These are phyloP conservation scores for Leptodactylus fuscus DNA, from an alignment of 2,113 vertebrate genomes.

Conservation along the genomic window DNA sequence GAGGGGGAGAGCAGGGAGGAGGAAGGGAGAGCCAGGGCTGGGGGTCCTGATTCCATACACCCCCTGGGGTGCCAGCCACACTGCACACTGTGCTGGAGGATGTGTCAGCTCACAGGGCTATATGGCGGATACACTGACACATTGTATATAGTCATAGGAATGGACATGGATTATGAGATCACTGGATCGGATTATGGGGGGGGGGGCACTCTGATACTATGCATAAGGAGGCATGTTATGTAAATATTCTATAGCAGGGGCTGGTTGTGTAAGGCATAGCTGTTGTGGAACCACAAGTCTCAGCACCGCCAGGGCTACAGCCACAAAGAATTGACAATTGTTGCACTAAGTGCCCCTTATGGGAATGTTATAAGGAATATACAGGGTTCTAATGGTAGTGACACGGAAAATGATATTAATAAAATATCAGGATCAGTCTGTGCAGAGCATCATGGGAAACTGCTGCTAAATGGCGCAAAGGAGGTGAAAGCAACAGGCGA, in stretches of 20 bases:
- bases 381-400: too few species aligned
- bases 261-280: background rate
- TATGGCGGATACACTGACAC: background rate
- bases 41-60: background rate
- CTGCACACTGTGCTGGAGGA: background rate
- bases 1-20: conserved; percentile 16
- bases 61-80: conserved; percentile 13
- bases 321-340: background rate
- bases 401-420: background rate
- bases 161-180: background rate
- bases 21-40: background rate
- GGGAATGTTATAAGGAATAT: background rate
- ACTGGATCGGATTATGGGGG: background rate
- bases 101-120: background rate
- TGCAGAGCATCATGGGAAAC: background rate
- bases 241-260: background rate
- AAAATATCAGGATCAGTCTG: too few species aligned
- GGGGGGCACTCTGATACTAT: background rate
- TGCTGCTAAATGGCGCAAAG: too few species aligned
- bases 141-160: background rate
- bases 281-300: background rate
- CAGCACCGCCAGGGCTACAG: background rate
- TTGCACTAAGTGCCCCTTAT: background rate
- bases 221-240: background rate
- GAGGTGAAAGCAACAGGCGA: too few species aligned